These are phyloP conservation scores for Sicus ferrugineus DNA, from an alignment of 2,888 invertebrate genomes.

Conservation along the genomic window DNA sequence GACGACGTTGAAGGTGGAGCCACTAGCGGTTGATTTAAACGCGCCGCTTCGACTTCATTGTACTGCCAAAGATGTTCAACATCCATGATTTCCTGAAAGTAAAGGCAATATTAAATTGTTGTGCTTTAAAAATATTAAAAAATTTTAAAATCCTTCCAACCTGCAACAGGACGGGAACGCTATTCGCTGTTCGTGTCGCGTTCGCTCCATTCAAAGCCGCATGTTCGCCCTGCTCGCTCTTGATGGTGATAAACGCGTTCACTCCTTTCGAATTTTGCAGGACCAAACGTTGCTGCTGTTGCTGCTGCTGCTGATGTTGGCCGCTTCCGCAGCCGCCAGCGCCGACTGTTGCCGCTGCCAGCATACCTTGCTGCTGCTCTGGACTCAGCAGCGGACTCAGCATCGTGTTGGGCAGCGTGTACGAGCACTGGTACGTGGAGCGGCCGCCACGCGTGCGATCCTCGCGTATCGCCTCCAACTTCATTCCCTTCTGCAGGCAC, in stretches of 20 bases:
- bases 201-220: conserved; percentile 44
- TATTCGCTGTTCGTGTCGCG: conserved; percentile 45
- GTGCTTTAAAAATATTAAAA: background rate
- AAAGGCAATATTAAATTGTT: conserved; percentile 6
- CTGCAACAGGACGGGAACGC: conserved; percentile 75
- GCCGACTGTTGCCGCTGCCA: conserved; percentile 39
- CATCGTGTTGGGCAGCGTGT: conserved; percentile 80
- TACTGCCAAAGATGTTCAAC: conserved; percentile 96
- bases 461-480: conserved; percentile 94
- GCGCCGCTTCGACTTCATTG: conserved; percentile 81
- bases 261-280: conserved; percentile 49
- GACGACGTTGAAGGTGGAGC: conserved; percentile 52
- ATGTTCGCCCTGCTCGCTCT: conserved; percentile 64
- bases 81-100: conserved; percentile 88
- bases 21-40: conserved; percentile 67
- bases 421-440: conserved; percentile 95
- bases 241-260: conserved; percentile 62
- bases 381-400: conserved; percentile 66
- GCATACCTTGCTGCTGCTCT: conserved; percentile 64
- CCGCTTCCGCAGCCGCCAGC: conserved; percentile 42
- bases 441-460: conserved; percentile 94
- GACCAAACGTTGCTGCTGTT: conserved; percentile 41
- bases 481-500: conserved; percentile 96
- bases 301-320: conserved; percentile 45
- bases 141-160: conserved; percentile 61